Base-by-base conservation (phyloP, 2,888 invertebrate genomes). In the Parnassius orleans region DNA sequence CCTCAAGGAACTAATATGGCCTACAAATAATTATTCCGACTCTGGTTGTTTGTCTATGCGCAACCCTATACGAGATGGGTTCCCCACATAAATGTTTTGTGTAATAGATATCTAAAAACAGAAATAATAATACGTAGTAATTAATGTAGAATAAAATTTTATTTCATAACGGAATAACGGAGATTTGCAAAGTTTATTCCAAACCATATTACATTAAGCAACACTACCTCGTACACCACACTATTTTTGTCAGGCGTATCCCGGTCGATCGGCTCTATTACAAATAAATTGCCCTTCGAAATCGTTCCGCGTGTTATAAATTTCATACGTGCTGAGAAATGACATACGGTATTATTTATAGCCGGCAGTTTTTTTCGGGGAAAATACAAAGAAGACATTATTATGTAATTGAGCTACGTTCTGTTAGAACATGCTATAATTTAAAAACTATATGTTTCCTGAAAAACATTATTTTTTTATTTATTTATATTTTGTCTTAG, bases 271-370 rank as follows among this genome's bases (percentile, higher is more conserved):
- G 65, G 81, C 83, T 86, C 86, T 86, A 90, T 90, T 88, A 90
- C 87, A 89, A 89, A 90, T 90, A 91, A 90, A 91, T 90, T 88
- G 89, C 87, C 87, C 82, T 84, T 81, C 83, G 83, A 83, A 84
- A 86, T 82, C 79, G 84, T 78, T 85, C 79, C 84, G 83, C 80
- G 84, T 83, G 89, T 87, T 90, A 90, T 90, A 91, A 89, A 89
- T 90, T 89, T 87, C 90, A 91, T 91, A 91, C 91, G 89, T 90
- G 91, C 91, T 91, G 91, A 89, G 91, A 90, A 91, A 90, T 88
- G 90, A 90, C 91, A 91, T 90, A 90, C 88, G 91, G 90, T 83
- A 86, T 87, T 90, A 90, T 91, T 91, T 90, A 90, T 90, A 86
- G 87, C 84, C 74, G 74, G 76, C 76, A 73, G 80, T 80, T 82